These are phyloP conservation scores for Atethmia centrago DNA, from an alignment of 2,888 invertebrate species.

Conservation along the genomic window DNA sequence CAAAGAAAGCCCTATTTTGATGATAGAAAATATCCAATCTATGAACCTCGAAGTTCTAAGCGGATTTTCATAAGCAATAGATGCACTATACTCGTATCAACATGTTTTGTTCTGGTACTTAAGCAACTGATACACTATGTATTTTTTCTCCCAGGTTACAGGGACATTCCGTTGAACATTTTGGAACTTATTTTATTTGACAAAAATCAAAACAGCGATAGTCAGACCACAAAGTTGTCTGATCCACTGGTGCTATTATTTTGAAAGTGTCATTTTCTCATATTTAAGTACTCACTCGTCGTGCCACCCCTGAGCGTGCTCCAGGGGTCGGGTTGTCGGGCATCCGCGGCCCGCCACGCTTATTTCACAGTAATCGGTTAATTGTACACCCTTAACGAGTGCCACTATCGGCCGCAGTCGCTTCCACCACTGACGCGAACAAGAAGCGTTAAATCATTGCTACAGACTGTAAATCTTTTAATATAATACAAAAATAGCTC, in stretches of 20 bases:
- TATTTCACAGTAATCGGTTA: constrained; percentile 85
- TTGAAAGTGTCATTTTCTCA: neutral
- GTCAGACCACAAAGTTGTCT: neutral
- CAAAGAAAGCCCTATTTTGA: neutral
- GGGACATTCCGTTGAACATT: neutral
- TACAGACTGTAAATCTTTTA: constrained; percentile 1
- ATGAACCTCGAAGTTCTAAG: neutral
- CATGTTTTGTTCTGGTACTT: neutral
- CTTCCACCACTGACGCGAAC: constrained; percentile 3
- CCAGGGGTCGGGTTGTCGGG: constrained; percentile 76
- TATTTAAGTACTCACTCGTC: too few species aligned
- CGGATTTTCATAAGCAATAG: neutral
- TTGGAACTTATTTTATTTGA: neutral
- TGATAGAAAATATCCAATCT: neutral
- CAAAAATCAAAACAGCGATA: neutral
- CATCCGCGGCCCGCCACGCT: constrained; percentile 80
- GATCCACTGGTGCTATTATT: neutral
- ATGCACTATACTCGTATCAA: neutral
- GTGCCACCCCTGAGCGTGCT: constrained; percentile 61
- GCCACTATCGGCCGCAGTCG: constrained; percentile 53
- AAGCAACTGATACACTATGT: neutral
- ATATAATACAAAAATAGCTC: neutral
- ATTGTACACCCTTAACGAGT: constrained; percentile 83
- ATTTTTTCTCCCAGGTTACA: neutral
- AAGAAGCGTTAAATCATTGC: neutral